Conservation (phyloP, 2,797 vertebrate species). For the Sebastes hubbsi region DNA sequence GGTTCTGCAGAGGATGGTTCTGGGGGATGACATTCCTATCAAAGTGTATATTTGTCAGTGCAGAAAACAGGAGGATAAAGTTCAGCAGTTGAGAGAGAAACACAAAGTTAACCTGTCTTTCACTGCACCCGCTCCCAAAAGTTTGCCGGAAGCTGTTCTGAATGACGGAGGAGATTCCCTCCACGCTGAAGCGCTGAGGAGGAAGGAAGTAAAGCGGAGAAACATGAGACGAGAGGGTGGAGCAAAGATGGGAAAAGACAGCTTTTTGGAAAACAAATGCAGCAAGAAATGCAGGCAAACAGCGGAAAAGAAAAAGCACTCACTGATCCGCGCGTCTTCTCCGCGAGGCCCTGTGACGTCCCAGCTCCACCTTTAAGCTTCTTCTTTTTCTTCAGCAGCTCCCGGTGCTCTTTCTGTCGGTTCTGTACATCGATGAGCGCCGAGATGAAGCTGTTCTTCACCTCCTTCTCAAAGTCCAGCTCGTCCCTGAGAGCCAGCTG, state of each 20-base stretch:
- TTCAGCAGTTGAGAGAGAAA: conserved; percentile 34
- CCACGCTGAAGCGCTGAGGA: conserved; percentile 98
- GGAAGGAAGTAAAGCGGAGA: conserved; percentile 69
- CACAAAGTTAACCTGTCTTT: conserved; percentile 91
- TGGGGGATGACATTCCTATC: background rate
- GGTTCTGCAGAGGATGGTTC: background rate
- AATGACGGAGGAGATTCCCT: conserved; percentile 96
- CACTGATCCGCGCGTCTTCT: conserved; percentile 85
- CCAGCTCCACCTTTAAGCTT: conserved; percentile 85
- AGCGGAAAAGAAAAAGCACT: conserved; percentile 9
- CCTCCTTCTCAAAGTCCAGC: conserved; percentile 97
- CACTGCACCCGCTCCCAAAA: conserved; percentile 92
- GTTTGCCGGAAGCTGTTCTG: conserved; percentile 98
- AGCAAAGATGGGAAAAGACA: background rate
- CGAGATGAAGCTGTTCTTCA: conserved; percentile 98
- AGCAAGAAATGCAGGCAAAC: background rate
- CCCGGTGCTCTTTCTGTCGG: conserved; percentile 93
- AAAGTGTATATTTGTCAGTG: background rate
- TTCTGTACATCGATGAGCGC: conserved; percentile 97
- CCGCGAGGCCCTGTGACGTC: conserved; percentile 62
- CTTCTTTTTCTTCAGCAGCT: conserved; percentile 92
- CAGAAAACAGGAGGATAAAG: background rate
- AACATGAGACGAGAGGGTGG: background rate
- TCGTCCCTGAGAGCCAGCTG: conserved; percentile 96
- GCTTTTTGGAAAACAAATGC: background rate